Conservation (phyloP, 2,797 vertebrate genomes). For the Poeciliopsis gracilis region DNA sequence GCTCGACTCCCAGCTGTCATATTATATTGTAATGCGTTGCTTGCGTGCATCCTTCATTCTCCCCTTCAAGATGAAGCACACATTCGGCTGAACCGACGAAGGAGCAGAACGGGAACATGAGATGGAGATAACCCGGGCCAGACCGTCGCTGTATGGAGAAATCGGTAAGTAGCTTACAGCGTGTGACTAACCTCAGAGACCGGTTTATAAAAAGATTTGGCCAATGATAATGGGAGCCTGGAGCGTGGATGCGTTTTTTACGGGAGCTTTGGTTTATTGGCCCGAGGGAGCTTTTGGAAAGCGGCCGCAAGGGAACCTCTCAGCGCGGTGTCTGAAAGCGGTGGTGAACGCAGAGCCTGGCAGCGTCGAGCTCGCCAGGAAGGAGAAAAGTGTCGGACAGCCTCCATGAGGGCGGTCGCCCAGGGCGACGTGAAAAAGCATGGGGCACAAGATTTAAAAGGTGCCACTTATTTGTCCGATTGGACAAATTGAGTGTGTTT, state of each 20-base stretch:
- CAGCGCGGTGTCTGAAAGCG: slow-evolving; percentile 8
- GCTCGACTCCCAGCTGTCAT: background rate
- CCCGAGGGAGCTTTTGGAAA: background rate
- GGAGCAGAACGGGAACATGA: slow-evolving; percentile 51
- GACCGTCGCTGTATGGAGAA: slow-evolving; percentile 83
- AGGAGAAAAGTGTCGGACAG: slow-evolving; percentile 1
- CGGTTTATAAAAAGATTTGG: slow-evolving; percentile 3
- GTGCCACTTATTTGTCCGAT: background rate
- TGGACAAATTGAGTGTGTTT: background rate
- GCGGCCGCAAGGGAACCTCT: background rate
- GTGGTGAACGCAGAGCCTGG: slow-evolving; percentile 20
- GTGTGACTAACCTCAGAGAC: slow-evolving; percentile 18
- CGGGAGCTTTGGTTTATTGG: background rate
- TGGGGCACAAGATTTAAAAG: background rate
- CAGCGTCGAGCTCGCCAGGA: slow-evolving; percentile 43
- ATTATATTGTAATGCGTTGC: slow-evolving; percentile 19
- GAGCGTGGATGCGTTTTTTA: background rate
- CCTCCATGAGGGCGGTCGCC: background rate
- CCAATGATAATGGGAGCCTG: background rate
- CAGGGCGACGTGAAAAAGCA: background rate
- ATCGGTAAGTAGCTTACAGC: slow-evolving; percentile 81
- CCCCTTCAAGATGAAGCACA: slow-evolving; percentile 18
- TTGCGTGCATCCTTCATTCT: background rate
- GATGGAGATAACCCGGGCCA: slow-evolving; percentile 78
- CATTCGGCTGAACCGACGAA: slow-evolving; percentile 17